Evolutionary conservation across 2,113 vertebrate genomes (phyloP).

Genomic region (Clarias magur): DNA sequence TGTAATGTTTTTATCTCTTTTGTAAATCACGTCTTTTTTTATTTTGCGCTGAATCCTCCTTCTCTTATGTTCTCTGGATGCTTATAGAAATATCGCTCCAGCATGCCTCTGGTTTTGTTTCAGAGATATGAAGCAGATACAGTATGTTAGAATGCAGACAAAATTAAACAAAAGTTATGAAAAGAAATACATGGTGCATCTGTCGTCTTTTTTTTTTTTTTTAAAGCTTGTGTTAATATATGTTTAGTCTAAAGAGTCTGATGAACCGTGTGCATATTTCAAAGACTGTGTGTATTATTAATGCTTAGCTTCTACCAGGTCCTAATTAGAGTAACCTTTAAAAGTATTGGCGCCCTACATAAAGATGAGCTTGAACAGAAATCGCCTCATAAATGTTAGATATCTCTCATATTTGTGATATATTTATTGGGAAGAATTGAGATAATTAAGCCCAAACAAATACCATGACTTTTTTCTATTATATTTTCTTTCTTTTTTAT

Average conservation of each 20-base stretch:
- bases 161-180: constrained; percentile 37
- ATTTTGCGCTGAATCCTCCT: not conserved
- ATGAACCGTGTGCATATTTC: too few species aligned
- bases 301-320: not conserved
- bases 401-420: too few species aligned
- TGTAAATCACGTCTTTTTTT: not conserved
- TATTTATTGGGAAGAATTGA: too few species aligned
- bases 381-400: too few species aligned
- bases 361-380: too few species aligned
- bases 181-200: not conserved
- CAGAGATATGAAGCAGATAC: constrained; percentile 7
- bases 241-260: not conserved
- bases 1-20: constrained; percentile 32
- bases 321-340: not conserved
- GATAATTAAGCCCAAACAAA: too few species aligned
- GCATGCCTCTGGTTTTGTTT: constrained; percentile 12
- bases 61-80: not conserved
- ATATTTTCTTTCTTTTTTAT: too few species aligned
- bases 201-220: not conserved
- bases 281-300: too few species aligned
- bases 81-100: not conserved
- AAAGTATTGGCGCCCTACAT: not conserved
- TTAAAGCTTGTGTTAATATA: too few species aligned
- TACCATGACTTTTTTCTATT: too few species aligned
- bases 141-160: constrained; percentile 13